Evolutionary conservation across 2,113 vertebrate genomes (phyloP), one percentile per base, ranked within the genome.

Genomic region (Nyctibius bracteatus): DNA sequence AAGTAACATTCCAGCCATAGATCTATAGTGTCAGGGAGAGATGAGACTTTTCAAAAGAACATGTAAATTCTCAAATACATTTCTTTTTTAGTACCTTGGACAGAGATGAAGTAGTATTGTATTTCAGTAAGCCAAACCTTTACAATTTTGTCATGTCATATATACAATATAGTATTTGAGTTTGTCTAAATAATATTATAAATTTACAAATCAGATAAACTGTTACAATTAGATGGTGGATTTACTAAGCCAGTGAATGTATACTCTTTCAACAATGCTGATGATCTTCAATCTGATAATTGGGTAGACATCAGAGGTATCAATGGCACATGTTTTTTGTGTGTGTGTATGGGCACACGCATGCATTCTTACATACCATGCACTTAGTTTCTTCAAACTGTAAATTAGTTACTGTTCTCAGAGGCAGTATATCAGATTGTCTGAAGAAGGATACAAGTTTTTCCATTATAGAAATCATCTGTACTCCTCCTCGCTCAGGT

Each of bases 151-250:
- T 94, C 90, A 79, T 89, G 86, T 72, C 84, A 84, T 77, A 78
- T 86, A 86, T 80, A 80, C 88, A 96, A 72, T 73, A 35, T 8
- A 84, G 59, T 92, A 95, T 94, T 97, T 94, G 81, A 93, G 67
- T 59, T 88, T 91, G 39, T 70, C 35, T 71, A 81, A 70, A 88
- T 58, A 67, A 83, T 84, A 37, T 31, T 91, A 75, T 41, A 94
- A 85, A 87, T 37, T 91, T 65, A 71, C 14, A 70, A 65, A 66
- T 51, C 73, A 65, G 54, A 88, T 43, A 79, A 91, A 96, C 16
- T 85, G 43, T 83, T 91, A 43, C n/a, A 81, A 61, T 51, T 67
- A 84, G 39, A 73, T 28, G 31, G 35, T 82, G 27, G 31, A 91
- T 92, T 92, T 94, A 91, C 46, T 90, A 88, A 72, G 25, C 20